Conservation (phyloP, 2,113 vertebrate species). For the Etheostoma cragini region DNA sequence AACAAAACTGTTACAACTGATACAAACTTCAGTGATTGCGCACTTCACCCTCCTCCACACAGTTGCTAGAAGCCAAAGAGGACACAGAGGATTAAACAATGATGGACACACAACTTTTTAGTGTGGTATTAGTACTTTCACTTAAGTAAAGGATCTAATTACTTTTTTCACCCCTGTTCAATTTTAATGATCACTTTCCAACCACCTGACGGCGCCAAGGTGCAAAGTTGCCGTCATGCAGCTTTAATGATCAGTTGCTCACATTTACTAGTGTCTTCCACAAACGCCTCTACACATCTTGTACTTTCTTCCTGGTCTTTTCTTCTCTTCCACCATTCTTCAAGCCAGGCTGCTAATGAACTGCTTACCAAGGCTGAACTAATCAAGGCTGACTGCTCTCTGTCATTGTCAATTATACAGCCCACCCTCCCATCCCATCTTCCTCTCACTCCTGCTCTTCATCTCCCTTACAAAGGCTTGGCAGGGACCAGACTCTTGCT, state of each 20-base stretch:
- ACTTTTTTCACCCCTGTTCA: too few species aligned
- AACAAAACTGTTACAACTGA: too few species aligned
- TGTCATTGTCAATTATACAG: conserved; percentile 86
- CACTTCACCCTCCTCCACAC: too few species aligned
- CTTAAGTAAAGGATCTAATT: too few species aligned
- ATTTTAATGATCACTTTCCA: background rate
- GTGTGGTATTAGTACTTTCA: too few species aligned
- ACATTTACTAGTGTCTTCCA: conserved; percentile 14
- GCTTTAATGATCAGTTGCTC: conserved; percentile 32
- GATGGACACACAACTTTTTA: too few species aligned
- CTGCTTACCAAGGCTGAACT: conserved; percentile 85
- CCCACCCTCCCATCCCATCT: conserved; percentile 57
- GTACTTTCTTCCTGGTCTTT: conserved; percentile 57
- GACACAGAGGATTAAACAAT: too few species aligned
- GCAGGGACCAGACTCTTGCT: conserved; percentile 65
- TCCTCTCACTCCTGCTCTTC: conserved; percentile 56
- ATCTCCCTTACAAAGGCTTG: conserved; percentile 62
- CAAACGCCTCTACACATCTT: conserved; percentile 49
- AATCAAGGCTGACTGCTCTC: conserved; percentile 86
- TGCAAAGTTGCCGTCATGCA: background rate
- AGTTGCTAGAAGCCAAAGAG: too few species aligned
- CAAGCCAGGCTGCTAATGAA: conserved; percentile 80
- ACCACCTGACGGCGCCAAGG: background rate
- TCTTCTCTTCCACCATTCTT: conserved; percentile 47
- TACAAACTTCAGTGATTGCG: too few species aligned